Base-by-base conservation (phyloP, 2,888 invertebrate genomes). In the Machimus rusticus region DNA sequence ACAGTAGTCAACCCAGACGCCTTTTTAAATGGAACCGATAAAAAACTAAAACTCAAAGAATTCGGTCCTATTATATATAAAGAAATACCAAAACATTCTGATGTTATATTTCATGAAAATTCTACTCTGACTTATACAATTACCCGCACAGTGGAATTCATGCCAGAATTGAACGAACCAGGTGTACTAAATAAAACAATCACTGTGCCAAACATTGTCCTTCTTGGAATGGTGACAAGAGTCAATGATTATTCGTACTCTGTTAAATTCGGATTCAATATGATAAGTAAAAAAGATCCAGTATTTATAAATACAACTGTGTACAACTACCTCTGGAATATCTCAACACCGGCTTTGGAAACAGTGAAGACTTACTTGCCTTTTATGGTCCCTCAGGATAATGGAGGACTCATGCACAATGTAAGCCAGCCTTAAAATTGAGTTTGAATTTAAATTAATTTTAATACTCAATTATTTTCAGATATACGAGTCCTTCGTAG, bases 1-100 rank as follows among this genome's bases (percentile, higher is more conserved):
- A 96, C 97, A 90, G 94, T 96, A 16, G 96, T 96, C 14, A 97
- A 97, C 91, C 94, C 94, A 88, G 95, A 96, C 74, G 94, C 94
- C 79, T 97, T 95, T 91, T 91, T 96, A 87, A 91, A 92, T 23
- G 95, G 96, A 0, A 91, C 93, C 6, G 95, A 95, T 86, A 91
- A 91, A 0, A 96, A 96, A 90, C 92, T 97, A 14, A 93, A 94
- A 66, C 92, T 97, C 1, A 91, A 95, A 88, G 95, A 97, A 92
- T 93, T 96, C 34, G 97, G 97, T 1, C 97, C 97, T 0, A 89
- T 90, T 14, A 74, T 89, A 1, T 90, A 89, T 31, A 66, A 88
- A 3, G 90, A 90, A 77, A 43, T 43, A 31, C 5, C 89, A 43
- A 78, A 87, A 23, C 90, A 90, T 85, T 74, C 84, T 4, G 88